Conservation (phyloP, 2,888 invertebrate genomes). For the Eupsilia transversa region DNA sequence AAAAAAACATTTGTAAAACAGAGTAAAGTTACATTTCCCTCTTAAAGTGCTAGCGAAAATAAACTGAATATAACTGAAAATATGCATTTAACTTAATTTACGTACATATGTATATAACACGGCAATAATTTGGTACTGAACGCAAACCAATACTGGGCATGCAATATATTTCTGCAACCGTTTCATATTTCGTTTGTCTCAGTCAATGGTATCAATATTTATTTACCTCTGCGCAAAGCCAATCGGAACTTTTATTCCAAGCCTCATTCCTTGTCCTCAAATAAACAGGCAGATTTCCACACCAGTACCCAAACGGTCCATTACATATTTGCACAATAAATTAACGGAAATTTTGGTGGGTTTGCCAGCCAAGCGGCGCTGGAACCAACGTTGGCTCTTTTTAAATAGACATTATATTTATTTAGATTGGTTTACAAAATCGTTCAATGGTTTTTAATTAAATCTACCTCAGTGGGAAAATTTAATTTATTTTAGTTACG, state of each 20-base stretch:
- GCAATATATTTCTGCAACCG: slow-evolving; percentile 17
- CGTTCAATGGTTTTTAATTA: slow-evolving; percentile 26
- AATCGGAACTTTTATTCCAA: slow-evolving; percentile 48
- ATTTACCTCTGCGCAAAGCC: slow-evolving; percentile 48
- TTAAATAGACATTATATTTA: slow-evolving; percentile 29
- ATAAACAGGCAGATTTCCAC: slow-evolving; percentile 61
- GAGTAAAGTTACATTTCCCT: not conserved
- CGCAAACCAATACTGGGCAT: not conserved
- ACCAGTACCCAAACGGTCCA: slow-evolving; percentile 42
- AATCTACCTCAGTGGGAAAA: slow-evolving; percentile 7
- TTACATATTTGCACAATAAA: slow-evolving; percentile 60
- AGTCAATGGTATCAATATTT: slow-evolving; percentile 47
- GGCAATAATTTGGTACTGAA: not conserved
- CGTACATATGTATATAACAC: no score
- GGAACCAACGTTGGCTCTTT: slow-evolving; percentile 25
- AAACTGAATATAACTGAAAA: not conserved
- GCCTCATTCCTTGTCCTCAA: slow-evolving; percentile 29
- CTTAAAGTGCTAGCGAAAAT: not conserved
- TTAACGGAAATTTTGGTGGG: slow-evolving; percentile 41
- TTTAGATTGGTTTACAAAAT: slow-evolving; percentile 10
- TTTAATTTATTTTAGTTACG: not conserved
- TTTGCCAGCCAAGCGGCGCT: slow-evolving; percentile 32
- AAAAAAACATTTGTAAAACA: not conserved
- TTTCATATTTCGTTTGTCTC: slow-evolving; percentile 54
- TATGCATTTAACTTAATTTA: not conserved